phyloP scores from a whole-genome alignment of 2,797 vertebrate species.

The Erithacus rubecula region DNA sequence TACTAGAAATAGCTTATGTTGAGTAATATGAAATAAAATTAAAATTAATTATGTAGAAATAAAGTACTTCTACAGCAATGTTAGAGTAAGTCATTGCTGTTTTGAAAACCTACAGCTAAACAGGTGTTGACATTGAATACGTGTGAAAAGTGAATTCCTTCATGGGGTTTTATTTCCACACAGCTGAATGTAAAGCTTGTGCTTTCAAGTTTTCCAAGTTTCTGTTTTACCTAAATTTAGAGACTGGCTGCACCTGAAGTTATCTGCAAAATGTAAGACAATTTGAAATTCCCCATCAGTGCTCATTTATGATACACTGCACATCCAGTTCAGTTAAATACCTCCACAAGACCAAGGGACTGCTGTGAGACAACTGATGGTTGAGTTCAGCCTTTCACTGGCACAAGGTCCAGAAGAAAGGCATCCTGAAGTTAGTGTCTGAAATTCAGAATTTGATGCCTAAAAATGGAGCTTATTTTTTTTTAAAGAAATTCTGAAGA shows the following conservation, averaged over 20 bases:
- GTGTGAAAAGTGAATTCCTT: conserved; percentile 1
- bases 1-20: conserved; percentile 18
- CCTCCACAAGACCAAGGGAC: not conserved
- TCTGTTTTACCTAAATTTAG: not conserved
- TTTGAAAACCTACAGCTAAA: conserved; percentile 41
- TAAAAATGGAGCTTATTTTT: not conserved
- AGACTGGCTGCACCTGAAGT: not conserved
- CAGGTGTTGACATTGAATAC: conserved; percentile 35
- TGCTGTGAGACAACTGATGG: not conserved
- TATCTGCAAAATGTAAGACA: not conserved
- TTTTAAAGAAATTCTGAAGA: not conserved
- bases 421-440: not conserved
- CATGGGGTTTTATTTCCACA: not conserved
- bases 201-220: not conserved
- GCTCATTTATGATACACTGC: not conserved
- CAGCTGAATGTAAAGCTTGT: not conserved
- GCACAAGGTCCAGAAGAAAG: not conserved
- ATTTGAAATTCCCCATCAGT: not conserved
- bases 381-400: not conserved
- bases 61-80: not conserved
- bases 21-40: conserved; percentile 45
- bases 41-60: conserved; percentile 35
- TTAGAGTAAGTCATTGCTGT: not conserved
- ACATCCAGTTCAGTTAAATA: not conserved
- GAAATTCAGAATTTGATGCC: not conserved